Conservation (phyloP, 2,797 vertebrate species). For the Mareca penelope region DNA sequence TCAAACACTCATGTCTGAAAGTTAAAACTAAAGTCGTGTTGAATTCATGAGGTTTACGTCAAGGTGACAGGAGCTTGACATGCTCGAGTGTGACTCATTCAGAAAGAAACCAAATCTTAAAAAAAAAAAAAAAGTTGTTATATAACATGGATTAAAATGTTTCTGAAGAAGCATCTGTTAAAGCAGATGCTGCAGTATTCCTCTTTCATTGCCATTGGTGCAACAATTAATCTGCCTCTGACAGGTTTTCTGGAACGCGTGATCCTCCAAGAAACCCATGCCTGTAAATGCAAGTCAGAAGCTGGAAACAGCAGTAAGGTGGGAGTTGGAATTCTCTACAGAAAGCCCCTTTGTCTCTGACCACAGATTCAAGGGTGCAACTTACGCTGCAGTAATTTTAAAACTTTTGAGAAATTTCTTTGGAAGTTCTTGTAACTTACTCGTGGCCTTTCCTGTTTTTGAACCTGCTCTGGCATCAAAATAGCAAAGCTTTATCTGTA, state of each 20-base stretch:
- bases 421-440: not conserved
- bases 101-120: not conserved
- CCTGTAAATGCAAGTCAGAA: slow-evolving; percentile 15
- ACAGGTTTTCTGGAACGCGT: slow-evolving; percentile 25
- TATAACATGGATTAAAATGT: not conserved
- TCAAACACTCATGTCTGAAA: not conserved
- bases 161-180: slow-evolving; percentile 52
- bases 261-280: not conserved
- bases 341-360: not conserved
- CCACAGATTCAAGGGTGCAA: not conserved
- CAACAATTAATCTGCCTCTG: slow-evolving; percentile 25
- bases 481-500: not conserved
- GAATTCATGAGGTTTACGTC: not conserved
- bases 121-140: not conserved
- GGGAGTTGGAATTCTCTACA: not conserved
- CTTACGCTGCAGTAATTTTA: not conserved
- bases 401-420: not conserved
- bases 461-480: not conserved
- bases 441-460: not conserved
- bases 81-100: not conserved
- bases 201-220: not conserved
- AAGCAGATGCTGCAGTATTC: slow-evolving; percentile 19
- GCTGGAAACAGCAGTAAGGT: not conserved
- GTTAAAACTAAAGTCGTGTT: not conserved
- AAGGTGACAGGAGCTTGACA: not conserved